These are phyloP conservation scores for Naso thynnoides DNA, from an alignment of 2,797 vertebrate species.

Conservation along the genomic window DNA sequence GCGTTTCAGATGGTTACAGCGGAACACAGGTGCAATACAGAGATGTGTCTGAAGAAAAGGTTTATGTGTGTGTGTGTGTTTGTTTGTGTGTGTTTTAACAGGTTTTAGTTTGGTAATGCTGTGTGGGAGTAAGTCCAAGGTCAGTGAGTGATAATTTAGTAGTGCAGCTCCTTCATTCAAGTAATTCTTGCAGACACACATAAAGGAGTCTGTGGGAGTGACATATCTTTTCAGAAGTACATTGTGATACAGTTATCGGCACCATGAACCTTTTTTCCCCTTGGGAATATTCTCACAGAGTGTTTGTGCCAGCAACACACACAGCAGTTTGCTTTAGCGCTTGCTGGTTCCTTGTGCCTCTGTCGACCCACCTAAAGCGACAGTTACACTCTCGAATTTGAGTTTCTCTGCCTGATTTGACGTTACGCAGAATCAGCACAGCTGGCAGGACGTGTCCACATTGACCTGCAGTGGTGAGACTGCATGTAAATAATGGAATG, in stretches of 20 bases:
- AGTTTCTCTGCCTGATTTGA: slow-evolving; percentile 16
- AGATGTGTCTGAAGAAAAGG: neutral
- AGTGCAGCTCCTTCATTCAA: slow-evolving; percentile 14
- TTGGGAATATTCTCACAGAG: slow-evolving; percentile 35
- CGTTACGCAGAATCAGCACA: slow-evolving; percentile 9
- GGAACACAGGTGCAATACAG: neutral
- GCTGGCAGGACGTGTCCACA: slow-evolving; percentile 3
- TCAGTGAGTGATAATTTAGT: slow-evolving; percentile 37
- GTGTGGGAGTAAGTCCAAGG: slow-evolving; percentile 64
- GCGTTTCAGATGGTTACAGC: neutral
- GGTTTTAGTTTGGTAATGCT: slow-evolving; percentile 18
- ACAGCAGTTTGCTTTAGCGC: neutral
- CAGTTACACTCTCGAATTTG: neutral
- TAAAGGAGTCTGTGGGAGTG: neutral
- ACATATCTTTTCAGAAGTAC: neutral
- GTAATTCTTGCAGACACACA: neutral
- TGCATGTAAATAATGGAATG: slow-evolving; percentile 62
- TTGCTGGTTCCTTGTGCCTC: neutral
- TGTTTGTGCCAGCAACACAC: slow-evolving; percentile 7
- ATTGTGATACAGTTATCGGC: slow-evolving; percentile 23
- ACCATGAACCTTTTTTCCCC: slow-evolving; percentile 26
- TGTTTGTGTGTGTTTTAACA: slow-evolving; percentile 8
- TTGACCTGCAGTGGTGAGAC: slow-evolving; percentile 13
- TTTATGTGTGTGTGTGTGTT: slow-evolving; percentile 20
- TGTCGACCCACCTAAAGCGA: slow-evolving; percentile 3